phyloP scores from a whole-genome alignment of 2,797 vertebrate genomes.

The Iguana delicatissima region DNA sequence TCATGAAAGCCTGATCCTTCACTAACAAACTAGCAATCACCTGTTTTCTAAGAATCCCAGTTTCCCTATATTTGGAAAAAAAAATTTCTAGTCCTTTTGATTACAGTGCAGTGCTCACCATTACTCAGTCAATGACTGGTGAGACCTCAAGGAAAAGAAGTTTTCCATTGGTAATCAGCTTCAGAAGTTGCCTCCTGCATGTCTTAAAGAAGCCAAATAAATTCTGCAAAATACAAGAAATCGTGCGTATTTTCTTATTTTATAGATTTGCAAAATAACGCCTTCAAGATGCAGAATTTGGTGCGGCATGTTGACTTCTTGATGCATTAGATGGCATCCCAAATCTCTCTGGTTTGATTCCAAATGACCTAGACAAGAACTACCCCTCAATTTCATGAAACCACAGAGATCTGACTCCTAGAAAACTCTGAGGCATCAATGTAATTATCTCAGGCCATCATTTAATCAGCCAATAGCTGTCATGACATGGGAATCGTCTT shows the following conservation, averaged over 20 bases:
- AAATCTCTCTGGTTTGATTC: not conserved
- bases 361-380: not conserved
- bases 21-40: not conserved
- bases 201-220: too few species aligned
- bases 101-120: too few species aligned
- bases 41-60: not conserved
- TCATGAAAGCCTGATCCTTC: too few species aligned
- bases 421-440: not conserved
- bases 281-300: not conserved
- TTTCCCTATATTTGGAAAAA: too few species aligned
- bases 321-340: not conserved
- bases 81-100: too few species aligned
- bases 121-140: too few species aligned
- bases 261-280: not conserved
- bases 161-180: too few species aligned
- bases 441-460: not conserved
- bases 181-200: too few species aligned
- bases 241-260: not conserved
- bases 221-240: not conserved
- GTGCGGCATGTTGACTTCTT: not conserved
- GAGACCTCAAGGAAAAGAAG: too few species aligned
- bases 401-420: not conserved
- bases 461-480: slow-evolving; percentile 42
- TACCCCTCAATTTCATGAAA: not conserved
- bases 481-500: slow-evolving; percentile 26